Conservation (phyloP, 2,888 invertebrate genomes). For the Cataglyphis rosenhaueri region DNA sequence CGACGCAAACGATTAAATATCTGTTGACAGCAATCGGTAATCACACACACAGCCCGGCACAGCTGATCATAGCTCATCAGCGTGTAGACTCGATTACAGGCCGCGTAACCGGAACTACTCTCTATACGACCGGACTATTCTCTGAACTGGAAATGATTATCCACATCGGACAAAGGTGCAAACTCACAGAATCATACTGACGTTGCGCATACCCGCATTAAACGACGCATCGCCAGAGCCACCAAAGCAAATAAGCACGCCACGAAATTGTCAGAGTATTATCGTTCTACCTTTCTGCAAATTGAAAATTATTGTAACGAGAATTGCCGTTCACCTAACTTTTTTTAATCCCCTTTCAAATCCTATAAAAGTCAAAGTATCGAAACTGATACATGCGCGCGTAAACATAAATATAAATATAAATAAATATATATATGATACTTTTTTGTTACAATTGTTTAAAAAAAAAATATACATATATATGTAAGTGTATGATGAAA, state of each 20-base stretch:
- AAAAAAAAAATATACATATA: neutral
- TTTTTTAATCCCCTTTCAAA: neutral
- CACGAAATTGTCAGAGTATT: constrained; percentile 42
- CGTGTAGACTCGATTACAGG: constrained; percentile 61
- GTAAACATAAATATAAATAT: neutral
- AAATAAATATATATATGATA: too few relatives aligned
- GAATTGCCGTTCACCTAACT: neutral
- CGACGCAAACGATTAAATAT: constrained; percentile 66
- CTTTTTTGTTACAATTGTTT: neutral
- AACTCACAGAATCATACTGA: constrained; percentile 60
- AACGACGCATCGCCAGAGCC: constrained; percentile 48
- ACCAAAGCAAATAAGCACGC: constrained; percentile 53
- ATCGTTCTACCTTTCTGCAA: constrained; percentile 46
- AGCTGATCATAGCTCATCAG: constrained; percentile 60
- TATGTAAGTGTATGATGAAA: neutral
- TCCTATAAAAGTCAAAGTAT: neutral
- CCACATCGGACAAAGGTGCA: constrained; percentile 63
- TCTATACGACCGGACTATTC: constrained; percentile 38
- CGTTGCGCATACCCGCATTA: constrained; percentile 56
- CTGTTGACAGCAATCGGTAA: constrained; percentile 58
- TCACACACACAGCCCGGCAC: constrained; percentile 53
- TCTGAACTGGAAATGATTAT: constrained; percentile 66
- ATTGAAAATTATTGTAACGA: constrained; percentile 38
- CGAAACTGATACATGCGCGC: neutral
- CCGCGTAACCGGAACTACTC: constrained; percentile 58